A percentile compares a stretch with the other conserved stretches of the same genome.
phyloP scores from a whole-genome alignment of 2,888 invertebrate genomes.

The Scaptomyza cyrtandrae region DNA sequence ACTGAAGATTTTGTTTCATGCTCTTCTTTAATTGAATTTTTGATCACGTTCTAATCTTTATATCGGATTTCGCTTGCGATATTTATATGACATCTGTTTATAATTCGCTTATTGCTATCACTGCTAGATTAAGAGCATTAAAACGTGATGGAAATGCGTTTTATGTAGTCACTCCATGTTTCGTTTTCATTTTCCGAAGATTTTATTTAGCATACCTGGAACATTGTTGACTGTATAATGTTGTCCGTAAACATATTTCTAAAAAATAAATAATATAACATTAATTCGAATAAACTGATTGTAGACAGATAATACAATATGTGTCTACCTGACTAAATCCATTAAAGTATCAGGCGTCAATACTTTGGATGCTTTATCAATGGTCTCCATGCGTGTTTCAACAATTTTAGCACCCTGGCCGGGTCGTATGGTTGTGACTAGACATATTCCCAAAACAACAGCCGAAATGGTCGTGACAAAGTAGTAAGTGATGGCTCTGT shows the following conservation, averaged over 20 bases:
- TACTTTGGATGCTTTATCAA: slow-evolving; percentile 86
- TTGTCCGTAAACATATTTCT: slow-evolving; percentile 97
- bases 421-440: slow-evolving; percentile 95
- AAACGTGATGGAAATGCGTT: not conserved
- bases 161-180: too few relatives aligned
- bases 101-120: not conserved
- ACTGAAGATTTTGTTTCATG: not conserved
- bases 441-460: slow-evolving; percentile 94
- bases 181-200: too few relatives aligned
- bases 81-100: not conserved
- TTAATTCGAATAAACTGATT: not conserved
- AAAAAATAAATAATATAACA: not conserved
- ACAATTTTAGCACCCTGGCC: slow-evolving; percentile 87
- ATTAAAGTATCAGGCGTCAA: slow-evolving; percentile 95
- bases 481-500: slow-evolving; percentile 95
- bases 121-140: not conserved
- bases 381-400: slow-evolving; percentile 84
- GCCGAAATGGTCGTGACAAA: slow-evolving; percentile 96
- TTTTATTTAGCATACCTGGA: slow-evolving; percentile 86
- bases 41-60: not conserved
- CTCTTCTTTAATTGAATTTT: not conserved
- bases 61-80: not conserved
- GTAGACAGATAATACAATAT: not conserved
- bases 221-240: slow-evolving; percentile 93
- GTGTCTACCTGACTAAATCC: slow-evolving; percentile 92